Evolutionary conservation across 2,888 invertebrate genomes (phyloP), one percentile per base, ranked within the genome.

Genomic region (Lysandra coridon): DNA sequence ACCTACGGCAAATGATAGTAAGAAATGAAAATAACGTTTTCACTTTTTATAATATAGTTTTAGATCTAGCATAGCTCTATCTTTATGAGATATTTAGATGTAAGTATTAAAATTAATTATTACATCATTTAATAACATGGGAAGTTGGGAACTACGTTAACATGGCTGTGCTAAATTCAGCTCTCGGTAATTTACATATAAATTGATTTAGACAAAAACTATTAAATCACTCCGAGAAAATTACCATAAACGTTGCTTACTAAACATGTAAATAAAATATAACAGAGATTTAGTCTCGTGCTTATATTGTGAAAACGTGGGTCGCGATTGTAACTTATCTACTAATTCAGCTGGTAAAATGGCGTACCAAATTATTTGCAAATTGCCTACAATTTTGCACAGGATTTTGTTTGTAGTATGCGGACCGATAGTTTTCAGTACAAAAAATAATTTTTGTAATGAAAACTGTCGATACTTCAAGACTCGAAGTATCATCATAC

Each of bases 221-320:
- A 69, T 69, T 69, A 69, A 69, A 69, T 69, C 33, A 69, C 69
- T 33, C 69, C 14, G 33, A 69, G 64, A 30, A 62, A 64, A 69
- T 69, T 69, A 37, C 14, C 64, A 14, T 69, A 37, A 69, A 37
- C 69, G 69, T 37, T 14, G 17, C 33, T 69, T 14, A 69, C 14
- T 33, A 69, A 37, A 37, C 69, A 37, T 69, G 69, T 69, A 69
- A 33, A 69, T 69, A 69, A 69, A 69, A 69, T 69, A 69, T 37
- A 33, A 69, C 69, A 69, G 33, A 12, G 69, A 69, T 33, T 57
- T 14, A 33, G 14, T 4, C 33, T 33, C 14, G 4, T 23, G 4
- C 14, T 12, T 33, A 7, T 69, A 14, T 69, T 12, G 4, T 33
- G 33, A 23, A 23, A 64, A 69, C 69, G 12, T 4, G 12, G 64